Conservation (phyloP, 2,113 vertebrate genomes). For the Sclerurus mexicanus region DNA sequence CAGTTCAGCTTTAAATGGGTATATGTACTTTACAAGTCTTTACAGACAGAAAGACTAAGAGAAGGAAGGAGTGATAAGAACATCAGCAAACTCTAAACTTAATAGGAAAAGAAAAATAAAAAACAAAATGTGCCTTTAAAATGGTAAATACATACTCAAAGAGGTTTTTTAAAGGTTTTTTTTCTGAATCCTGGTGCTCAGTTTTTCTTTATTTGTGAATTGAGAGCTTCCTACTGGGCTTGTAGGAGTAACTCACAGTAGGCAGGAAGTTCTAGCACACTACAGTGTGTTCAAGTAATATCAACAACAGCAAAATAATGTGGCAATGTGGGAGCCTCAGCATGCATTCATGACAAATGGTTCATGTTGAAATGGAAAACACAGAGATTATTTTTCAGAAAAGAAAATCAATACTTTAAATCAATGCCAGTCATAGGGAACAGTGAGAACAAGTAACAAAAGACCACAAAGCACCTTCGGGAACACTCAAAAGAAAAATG, state of each 20-base stretch:
- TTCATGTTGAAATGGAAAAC: constrained; percentile 36
- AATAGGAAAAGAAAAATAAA: constrained; percentile 1
- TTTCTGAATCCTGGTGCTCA: not conserved
- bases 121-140: not conserved
- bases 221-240: constrained; percentile 36
- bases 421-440: constrained; percentile 11
- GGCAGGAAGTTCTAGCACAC: constrained; percentile 38
- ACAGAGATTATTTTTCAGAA: constrained; percentile 45
- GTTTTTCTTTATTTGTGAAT: constrained; percentile 42
- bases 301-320: constrained; percentile 50
- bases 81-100: not conserved
- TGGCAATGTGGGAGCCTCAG: not conserved
- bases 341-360: constrained; percentile 8
- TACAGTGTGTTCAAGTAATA: constrained; percentile 24
- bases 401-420: constrained; percentile 52
- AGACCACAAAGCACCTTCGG: not conserved
- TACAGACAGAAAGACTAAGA: not conserved
- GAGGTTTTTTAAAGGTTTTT: not conserved
- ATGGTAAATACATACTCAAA: not conserved
- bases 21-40: not conserved
- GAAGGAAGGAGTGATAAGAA: not conserved
- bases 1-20: not conserved
- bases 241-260: constrained; percentile 35
- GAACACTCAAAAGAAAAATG: constrained; percentile 1
- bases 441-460: constrained; percentile 6